Percentiles rank a stretch among this genome's conserved stretches.
phyloP scores from a whole-genome alignment of 1,140 invertebrate species.

The Eriosoma lanigerum region DNA sequence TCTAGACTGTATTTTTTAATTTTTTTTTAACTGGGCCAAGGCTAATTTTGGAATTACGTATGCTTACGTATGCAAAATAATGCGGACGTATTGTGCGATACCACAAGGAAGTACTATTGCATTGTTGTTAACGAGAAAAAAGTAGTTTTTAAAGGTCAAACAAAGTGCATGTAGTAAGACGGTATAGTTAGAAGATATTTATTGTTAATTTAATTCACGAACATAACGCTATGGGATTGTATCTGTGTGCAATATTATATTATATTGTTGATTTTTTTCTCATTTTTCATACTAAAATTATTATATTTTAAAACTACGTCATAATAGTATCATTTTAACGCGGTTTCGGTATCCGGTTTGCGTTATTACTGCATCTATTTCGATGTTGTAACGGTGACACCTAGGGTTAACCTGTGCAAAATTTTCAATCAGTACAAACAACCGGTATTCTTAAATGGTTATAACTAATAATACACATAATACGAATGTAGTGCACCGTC shows the following conservation, averaged over 20 bases:
- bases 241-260: slow-evolving; percentile 1
- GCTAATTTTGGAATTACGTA: slow-evolving; percentile 38
- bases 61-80: background rate
- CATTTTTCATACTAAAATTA: background rate
- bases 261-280: background rate
- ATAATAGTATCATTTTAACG: background rate
- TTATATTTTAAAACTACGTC: slow-evolving; percentile 6
- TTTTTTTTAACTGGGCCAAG: slow-evolving; percentile 33
- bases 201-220: background rate
- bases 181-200: too few relatives aligned
- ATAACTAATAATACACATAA: too few relatives aligned
- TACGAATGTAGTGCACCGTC: background rate
- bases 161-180: background rate
- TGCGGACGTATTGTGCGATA: background rate
- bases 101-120: slow-evolving; percentile 29
- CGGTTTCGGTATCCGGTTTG: background rate
- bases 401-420: slow-evolving; percentile 7
- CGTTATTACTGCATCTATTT: slow-evolving; percentile 9
- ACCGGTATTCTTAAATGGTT: too few relatives aligned
- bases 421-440: background rate
- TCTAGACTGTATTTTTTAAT: slow-evolving; percentile 35
- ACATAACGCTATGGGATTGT: slow-evolving; percentile 10
- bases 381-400: background rate
- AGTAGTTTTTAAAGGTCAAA: slow-evolving; percentile 21
- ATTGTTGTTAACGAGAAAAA: slow-evolving; percentile 9